Evolutionary conservation across 2,888 invertebrate genomes (phyloP).

Genomic region (Agrochola litura): DNA sequence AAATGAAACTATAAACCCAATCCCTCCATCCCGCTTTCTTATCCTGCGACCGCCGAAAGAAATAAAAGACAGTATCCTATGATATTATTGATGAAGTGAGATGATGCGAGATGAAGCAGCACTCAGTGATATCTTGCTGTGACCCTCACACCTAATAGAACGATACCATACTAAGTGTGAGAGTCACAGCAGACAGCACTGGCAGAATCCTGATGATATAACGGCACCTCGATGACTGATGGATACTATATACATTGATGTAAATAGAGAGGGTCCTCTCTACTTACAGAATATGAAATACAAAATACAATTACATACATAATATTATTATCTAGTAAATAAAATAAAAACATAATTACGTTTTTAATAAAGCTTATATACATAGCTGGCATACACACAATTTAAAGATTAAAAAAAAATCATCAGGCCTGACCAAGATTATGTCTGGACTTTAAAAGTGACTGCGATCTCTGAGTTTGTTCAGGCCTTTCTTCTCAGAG

Average conservation of each 20-base stretch:
- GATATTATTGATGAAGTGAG: background rate
- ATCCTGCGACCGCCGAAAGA: background rate
- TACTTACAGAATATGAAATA: background rate
- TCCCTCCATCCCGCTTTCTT: background rate
- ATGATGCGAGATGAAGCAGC: slow-evolving; percentile 7
- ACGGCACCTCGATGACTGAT: background rate
- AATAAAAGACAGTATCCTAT: background rate
- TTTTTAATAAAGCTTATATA: background rate
- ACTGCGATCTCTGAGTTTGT: too few species aligned
- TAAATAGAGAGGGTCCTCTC: background rate
- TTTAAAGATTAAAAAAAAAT: background rate
- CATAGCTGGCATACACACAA: background rate
- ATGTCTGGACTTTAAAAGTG: too few species aligned
- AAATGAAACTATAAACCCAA: background rate
- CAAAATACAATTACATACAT: background rate
- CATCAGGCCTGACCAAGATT: too few species aligned
- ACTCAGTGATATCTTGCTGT: slow-evolving; percentile 77
- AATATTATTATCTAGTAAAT: background rate
- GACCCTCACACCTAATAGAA: slow-evolving; percentile 86
- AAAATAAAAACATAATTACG: background rate
- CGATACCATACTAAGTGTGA: slow-evolving; percentile 79
- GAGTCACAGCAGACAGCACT: slow-evolving; percentile 79
- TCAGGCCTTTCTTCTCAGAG: too few species aligned
- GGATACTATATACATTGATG: background rate
- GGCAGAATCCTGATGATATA: slow-evolving; percentile 10